A percentile compares a stretch with the other conserved stretches of the same genome.
Evolutionary conservation across 1,140 invertebrate genomes (phyloP).

Genomic region (Penaeus indicus): DNA sequence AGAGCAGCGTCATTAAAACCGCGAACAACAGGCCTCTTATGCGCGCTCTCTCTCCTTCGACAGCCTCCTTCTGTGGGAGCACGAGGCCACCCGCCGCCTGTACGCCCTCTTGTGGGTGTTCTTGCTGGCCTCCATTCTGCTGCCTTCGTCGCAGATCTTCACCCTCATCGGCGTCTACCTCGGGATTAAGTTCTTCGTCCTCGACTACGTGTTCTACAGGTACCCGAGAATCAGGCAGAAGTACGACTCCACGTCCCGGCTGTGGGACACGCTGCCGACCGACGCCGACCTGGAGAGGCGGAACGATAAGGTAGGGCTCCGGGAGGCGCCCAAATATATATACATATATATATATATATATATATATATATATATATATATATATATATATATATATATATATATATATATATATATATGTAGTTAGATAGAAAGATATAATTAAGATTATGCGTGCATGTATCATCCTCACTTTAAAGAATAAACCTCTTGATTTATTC

Average conservation of each 20-base stretch:
- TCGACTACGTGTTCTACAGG: slow-evolving; percentile 71
- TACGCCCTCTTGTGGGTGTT: slow-evolving; percentile 67
- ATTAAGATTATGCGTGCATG: too few relatives aligned
- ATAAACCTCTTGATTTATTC: too few relatives aligned
- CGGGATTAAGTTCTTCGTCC: slow-evolving; percentile 71
- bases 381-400: too few relatives aligned
- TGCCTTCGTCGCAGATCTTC: slow-evolving; percentile 68
- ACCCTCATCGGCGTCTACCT: slow-evolving; percentile 67
- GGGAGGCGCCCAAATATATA: too few relatives aligned
- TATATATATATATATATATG: too few relatives aligned
- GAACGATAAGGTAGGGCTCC: slow-evolving; percentile 48
- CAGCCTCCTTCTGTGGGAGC: slow-evolving; percentile 71
- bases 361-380: too few relatives aligned
- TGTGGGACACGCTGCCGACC: slow-evolving; percentile 71
- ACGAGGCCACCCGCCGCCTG: slow-evolving; percentile 69
- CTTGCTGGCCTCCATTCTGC: slow-evolving; percentile 68
- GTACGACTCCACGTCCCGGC: slow-evolving; percentile 70
- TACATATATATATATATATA: too few relatives aligned
- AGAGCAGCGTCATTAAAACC: not conserved
- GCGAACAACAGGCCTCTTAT: slow-evolving; percentile 34
- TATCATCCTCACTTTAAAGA: too few relatives aligned
- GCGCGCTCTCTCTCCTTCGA: slow-evolving; percentile 16
- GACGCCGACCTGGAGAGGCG: slow-evolving; percentile 70
- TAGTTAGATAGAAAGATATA: too few relatives aligned
- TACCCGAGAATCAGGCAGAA: slow-evolving; percentile 71